Conservation (phyloP, 2,888 invertebrate genomes). For the Cistogaster globosa region DNA sequence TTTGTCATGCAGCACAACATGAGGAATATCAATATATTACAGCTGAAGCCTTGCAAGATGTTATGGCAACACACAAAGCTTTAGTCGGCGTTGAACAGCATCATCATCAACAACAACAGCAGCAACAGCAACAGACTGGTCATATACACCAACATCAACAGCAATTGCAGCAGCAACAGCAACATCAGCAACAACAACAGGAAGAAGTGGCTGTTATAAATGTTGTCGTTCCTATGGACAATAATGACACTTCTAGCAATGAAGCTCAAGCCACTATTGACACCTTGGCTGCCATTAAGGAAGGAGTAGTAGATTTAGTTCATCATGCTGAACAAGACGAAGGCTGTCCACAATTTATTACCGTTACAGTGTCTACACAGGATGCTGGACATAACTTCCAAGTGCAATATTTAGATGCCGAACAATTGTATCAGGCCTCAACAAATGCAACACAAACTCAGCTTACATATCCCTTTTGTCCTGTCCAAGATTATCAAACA, state of each 20-base stretch:
- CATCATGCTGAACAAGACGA: conserved; percentile 72
- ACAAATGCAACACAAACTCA: conserved; percentile 85
- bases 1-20: conserved; percentile 54
- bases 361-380: conserved; percentile 81
- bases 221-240: conserved; percentile 69
- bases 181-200: conserved; percentile 39
- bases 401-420: conserved; percentile 90
- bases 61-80: conserved; percentile 65
- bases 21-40: conserved; percentile 69
- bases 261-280: conserved; percentile 64
- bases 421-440: conserved; percentile 85
- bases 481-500: conserved; percentile 86
- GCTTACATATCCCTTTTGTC: conserved; percentile 90
- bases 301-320: conserved; percentile 62
- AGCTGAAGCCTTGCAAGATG: conserved; percentile 66
- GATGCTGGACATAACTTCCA: conserved; percentile 85
- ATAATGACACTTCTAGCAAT: conserved; percentile 55
- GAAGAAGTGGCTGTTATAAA: conserved; percentile 67
- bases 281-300: conserved; percentile 61
- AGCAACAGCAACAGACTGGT: conserved; percentile 73
- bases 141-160: conserved; percentile 78
- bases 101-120: conserved; percentile 72
- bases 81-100: conserved; percentile 40
- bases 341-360: conserved; percentile 73
- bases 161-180: conserved; percentile 67